Conservation (phyloP, 2,113 vertebrate species). For the Heteronetta atricapilla region DNA sequence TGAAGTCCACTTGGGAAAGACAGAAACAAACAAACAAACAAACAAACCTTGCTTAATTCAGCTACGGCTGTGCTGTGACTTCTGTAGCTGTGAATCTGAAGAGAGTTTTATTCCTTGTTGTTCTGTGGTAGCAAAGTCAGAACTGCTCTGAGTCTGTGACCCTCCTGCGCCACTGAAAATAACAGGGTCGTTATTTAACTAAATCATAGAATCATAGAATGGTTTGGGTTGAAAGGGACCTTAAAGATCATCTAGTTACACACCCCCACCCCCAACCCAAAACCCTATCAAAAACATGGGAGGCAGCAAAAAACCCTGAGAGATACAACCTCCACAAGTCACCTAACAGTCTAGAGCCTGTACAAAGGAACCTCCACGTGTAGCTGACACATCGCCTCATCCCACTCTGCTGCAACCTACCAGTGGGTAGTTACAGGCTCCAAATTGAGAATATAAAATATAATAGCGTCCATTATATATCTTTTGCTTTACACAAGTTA, state of each 20-base stretch:
- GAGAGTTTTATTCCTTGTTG: neutral
- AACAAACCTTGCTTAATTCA: neutral
- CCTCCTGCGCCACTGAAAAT: neutral
- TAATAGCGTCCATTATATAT: neutral
- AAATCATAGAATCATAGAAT: too few relatives aligned
- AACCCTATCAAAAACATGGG: neutral
- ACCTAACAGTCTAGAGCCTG: neutral
- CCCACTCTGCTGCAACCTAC: neutral
- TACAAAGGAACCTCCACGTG: neutral
- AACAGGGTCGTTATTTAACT: neutral
- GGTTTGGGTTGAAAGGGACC: too few relatives aligned
- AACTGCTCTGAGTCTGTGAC: neutral
- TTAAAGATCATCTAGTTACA: too few relatives aligned
- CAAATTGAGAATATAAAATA: constrained; percentile 30
- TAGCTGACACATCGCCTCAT: neutral
- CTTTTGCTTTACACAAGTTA: neutral
- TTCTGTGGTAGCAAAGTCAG: neutral
- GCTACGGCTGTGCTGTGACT: neutral
- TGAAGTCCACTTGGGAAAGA: neutral
- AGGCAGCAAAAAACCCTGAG: neutral
- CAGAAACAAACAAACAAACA: neutral
- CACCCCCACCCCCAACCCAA: too few relatives aligned
- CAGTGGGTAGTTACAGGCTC: constrained; percentile 52
- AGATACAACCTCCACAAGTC: neutral
- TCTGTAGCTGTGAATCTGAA: neutral